Evolutionary conservation across 2,797 vertebrate species (phyloP).

Genomic region (Lycodopsis pacificus): DNA sequence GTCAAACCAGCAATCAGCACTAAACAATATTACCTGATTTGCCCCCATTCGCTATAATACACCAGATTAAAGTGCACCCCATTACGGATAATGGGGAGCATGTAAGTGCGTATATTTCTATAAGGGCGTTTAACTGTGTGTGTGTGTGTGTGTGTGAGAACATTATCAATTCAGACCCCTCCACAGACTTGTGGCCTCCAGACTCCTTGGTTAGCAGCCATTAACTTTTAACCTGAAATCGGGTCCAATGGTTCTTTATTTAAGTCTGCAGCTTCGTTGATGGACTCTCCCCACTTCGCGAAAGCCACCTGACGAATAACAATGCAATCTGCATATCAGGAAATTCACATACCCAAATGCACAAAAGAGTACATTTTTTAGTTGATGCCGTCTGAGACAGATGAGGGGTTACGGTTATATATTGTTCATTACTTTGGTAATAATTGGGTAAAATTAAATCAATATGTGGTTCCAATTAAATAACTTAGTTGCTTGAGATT

Average conservation of each 20-base stretch:
- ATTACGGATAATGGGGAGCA: conserved; percentile 23
- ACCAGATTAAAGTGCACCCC: conserved; percentile 42
- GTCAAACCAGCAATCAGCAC: conserved; percentile 58
- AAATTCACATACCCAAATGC: neutral
- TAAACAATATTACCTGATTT: conserved; percentile 60
- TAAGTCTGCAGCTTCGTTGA: conserved; percentile 18
- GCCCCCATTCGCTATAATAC: conserved; percentile 37
- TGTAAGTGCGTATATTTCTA: neutral
- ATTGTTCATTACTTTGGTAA: neutral
- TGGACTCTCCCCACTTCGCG: conserved; percentile 16
- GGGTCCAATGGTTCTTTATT: conserved; percentile 34
- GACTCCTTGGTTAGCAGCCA: conserved; percentile 36
- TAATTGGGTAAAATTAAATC: neutral
- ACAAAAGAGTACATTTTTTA: neutral
- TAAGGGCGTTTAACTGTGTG: conserved; percentile 3
- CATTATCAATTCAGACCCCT: conserved; percentile 31
- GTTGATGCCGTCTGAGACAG: neutral
- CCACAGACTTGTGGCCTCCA: conserved; percentile 25
- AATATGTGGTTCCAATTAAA: neutral
- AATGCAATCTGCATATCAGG: neutral
- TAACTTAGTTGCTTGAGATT: neutral
- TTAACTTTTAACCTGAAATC: conserved; percentile 52
- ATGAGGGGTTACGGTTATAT: neutral
- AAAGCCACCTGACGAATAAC: neutral
- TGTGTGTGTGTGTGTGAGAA: conserved; percentile 1